Evolutionary conservation across 2,888 invertebrate genomes (phyloP).

Genomic region (Lasioglossum leucozonium): DNA sequence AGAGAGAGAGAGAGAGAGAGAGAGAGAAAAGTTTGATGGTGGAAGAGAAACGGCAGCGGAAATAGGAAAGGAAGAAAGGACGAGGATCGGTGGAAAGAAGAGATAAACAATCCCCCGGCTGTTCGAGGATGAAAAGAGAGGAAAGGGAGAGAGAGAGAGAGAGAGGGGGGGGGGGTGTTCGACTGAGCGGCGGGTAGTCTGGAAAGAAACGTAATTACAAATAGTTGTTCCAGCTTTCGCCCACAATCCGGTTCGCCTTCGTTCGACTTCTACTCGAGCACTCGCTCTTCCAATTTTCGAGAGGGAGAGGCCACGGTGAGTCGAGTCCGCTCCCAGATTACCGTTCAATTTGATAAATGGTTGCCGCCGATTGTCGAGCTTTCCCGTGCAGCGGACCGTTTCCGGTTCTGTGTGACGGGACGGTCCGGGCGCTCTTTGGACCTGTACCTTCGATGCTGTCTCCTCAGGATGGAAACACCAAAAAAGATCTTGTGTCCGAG

Average conservation of each 20-base stretch:
- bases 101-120: neutral
- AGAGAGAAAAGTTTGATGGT: neutral
- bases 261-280: conserved; percentile 30
- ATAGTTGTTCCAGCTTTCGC: conserved; percentile 69
- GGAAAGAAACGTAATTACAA: conserved; percentile 76
- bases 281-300: conserved; percentile 33
- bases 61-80: neutral
- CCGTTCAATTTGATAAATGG: conserved; percentile 65
- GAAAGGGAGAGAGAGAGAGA: neutral
- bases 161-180: conserved; percentile 5
- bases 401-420: conserved; percentile 22
- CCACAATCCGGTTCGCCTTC: conserved; percentile 50
- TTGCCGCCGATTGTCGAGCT: conserved; percentile 47
- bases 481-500: neutral
- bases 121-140: neutral
- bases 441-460: neutral
- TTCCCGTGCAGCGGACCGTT: conserved; percentile 57
- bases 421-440: conserved; percentile 9
- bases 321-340: conserved; percentile 15
- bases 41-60: neutral
- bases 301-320: neutral
- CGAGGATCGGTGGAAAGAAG: neutral
- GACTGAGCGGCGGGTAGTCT: conserved; percentile 60
- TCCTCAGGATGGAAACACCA: neutral
- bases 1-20: neutral